Base-by-base conservation (phyloP, 2,888 invertebrate genomes). In the Uropetala carovei region DNA sequence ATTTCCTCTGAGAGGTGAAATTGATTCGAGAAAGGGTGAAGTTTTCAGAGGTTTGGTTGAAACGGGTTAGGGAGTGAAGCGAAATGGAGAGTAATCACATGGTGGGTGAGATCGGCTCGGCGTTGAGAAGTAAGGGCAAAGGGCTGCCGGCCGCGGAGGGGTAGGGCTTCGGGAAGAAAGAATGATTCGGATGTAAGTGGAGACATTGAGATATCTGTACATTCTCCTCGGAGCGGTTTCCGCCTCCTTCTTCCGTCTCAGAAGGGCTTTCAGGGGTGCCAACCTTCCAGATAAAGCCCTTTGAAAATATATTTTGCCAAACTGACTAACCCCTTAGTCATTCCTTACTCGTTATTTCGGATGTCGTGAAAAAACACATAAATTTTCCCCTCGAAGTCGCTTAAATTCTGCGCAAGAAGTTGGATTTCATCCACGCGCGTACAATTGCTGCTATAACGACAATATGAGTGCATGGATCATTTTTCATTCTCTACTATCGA, bases 121-220 rank as follows among this genome's bases (percentile, higher is more conserved):
- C 64, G 89, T 64, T 89, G 89, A 64, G 89, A 89, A 89, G 60
- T 89, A 27, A n/a, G 83, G 83, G 30, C n/a, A 57, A 83, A 83
- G 83, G 83, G n/a, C 43, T 83, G 83, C 43, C 5, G 43, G 43
- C 83, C 43, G 18, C 83, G 43, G 43, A n/a, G 83, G 43, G 83
- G 83, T 56, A 83, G 83, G 83, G 43, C 83, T 43, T 86, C 59
- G 59, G 27, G 89, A 89, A 89, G 89, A 89, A 64, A 43, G 64
- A 89, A 43, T 59, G 68, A 43, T n/a, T 64, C 60, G 56, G 68
- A 56, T 64, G 64, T 43, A 64, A 43, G 43, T 43, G 64, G 43
- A 64, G 89, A 89, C 89, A 30, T 89, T 89, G 89, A 89, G 89
- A 89, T 43, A 89, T 89, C 89, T 89, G 89, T 89, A 89, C 89